Percentiles rank a stretch among this genome's conserved stretches.
phyloP scores from a whole-genome alignment of 2,888 invertebrate species.

The Stenodema calcarata region DNA sequence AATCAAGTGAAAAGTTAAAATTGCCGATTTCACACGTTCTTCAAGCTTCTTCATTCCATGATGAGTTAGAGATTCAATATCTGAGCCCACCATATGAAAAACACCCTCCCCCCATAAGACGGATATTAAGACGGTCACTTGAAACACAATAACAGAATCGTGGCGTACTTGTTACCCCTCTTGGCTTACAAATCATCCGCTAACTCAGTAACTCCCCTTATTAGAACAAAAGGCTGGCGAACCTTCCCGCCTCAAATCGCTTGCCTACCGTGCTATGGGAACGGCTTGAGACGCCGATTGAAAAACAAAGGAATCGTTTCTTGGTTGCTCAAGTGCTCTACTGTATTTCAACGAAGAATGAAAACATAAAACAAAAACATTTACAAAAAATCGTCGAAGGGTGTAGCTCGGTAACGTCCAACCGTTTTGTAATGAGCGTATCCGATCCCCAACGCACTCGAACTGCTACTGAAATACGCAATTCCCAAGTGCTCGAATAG shows the following conservation, averaged over 20 bases:
- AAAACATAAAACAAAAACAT: background rate
- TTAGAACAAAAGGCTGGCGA: background rate
- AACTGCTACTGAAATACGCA: too few relatives aligned
- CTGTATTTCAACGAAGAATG: background rate
- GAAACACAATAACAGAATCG: background rate
- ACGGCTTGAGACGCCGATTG: background rate
- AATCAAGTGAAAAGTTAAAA: too few relatives aligned
- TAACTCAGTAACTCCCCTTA: background rate
- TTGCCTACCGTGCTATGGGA: background rate
- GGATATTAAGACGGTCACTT: conserved; percentile 10
- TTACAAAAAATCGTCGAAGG: background rate
- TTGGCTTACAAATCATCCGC: background rate
- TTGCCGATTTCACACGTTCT: too few relatives aligned
- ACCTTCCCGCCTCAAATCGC: background rate
- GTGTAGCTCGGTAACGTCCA: background rate
- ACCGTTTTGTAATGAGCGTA: background rate
- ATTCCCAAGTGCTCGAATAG: too few relatives aligned
- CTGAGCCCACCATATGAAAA: background rate
- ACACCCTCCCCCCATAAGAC: background rate
- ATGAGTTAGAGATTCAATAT: too few relatives aligned
- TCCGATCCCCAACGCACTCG: background rate
- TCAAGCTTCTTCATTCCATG: too few relatives aligned
- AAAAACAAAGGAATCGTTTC: background rate
- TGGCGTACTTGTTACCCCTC: background rate
- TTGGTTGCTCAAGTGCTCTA: background rate